Base-by-base conservation (phyloP, 2,888 invertebrate species). In the Mimas tiliae region DNA sequence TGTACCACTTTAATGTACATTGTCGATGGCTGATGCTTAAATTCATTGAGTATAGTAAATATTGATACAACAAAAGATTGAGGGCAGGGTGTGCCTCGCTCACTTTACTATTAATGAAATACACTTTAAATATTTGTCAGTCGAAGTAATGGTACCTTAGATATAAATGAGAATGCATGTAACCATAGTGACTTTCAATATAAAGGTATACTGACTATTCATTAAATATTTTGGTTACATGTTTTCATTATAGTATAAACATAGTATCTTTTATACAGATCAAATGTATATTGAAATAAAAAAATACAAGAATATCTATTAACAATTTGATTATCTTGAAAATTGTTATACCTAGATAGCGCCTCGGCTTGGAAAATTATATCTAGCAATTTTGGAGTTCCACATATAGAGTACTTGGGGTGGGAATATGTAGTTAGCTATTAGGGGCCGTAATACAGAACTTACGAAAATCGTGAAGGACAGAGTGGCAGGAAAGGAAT, bases 81-180 rank as follows among this genome's bases (percentile, higher is more conserved):
- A 58, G 7, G 53, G 63, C 52, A 33, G 66, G 66, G 53, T 51
- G 52, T 63, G 66, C 63, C 66, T 66, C 66, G 66, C 66, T 66
- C 52, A 52, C 21, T 12, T 16, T 3, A 58, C 27, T 6, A 58
- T n/a, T 16, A 27, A 14, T 3, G 7, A 34, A 51, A 12, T 38
- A 48, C 48, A 50, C 27, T 63, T 50, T 50, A 34, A 50, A 21
- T 50, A 12, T 51, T 64, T 16, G 51, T 64, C 63, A 64, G 63
- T 64, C 63, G 63, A 64, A 50, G 63, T 64, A 64, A 34, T 51
- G 48, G 63, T 64, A 19, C 14, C 33, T 19, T 58, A 58, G 58
- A 58, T 58, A 6, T 58, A 58, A 38, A 38, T 2, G 0, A 9
- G 58, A 58, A 58, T 58, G 12, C 58, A 58, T 58, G 38, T 58